Base-by-base conservation (phyloP, 2,113 vertebrate genomes). In the Scolopax mira region DNA sequence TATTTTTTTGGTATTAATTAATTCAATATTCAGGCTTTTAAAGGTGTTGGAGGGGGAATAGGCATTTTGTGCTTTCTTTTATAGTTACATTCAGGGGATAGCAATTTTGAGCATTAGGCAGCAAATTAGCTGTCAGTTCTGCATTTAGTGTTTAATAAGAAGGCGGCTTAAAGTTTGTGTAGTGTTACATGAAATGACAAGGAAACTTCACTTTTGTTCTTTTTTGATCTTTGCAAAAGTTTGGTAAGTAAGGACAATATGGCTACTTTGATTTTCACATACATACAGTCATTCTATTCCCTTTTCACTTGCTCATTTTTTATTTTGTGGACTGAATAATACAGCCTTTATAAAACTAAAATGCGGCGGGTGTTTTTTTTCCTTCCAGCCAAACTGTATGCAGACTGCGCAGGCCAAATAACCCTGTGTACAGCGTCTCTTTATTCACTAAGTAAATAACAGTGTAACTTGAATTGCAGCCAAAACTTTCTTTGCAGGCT, bases 321-420 rank as follows among this genome's bases (percentile, higher is more conserved):
- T 52, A 67, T 30, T 72, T 52, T 79, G 30, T 51, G 42, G 62
- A 61, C 21, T 23, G 37, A 25, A 35, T 1, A 5, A 44, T 79
- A 23, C 17, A 48, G 35, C 35, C 18, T 13, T 80, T 58, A 4
- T 4, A 65, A 64, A 65, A 64, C 17, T 78, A 39, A 86, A 86
- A 57, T 5, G 7, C 0, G 0, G 23, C 57, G 44, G 12, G 22
- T 15, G 28, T 55, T 67, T 71, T 42, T 42, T 11, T 4, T 6
- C 17, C 24, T 80, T 75, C n/a, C 52, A 79, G 22, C 6, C 19
- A 30, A 73, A 33, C 49, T 60, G 23, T 66, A 37, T 52, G 42
- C 37, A 41, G 19, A 3, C 25, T 60, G 35, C 65, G n/a, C 9
- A 57, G 54, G 37, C 70, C 75, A 87, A 52, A 65, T 52, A 85